Evolutionary conservation across 2,888 invertebrate genomes (phyloP).

Genomic region (Chirona hameri): DNA sequence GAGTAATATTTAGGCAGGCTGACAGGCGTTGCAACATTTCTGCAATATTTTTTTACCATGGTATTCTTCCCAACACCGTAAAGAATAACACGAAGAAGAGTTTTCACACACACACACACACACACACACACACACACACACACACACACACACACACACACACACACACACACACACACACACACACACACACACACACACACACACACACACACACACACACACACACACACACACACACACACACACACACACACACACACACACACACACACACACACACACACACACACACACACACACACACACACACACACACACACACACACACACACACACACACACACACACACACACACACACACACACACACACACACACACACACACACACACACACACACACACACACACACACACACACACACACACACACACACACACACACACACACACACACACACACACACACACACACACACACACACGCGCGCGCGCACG

Average conservation of each 20-base stretch:
- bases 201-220: conserved; percentile 24
- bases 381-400: conserved; percentile 3
- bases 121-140: conserved; percentile 54
- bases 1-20: too few relatives aligned
- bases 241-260: conserved; percentile 6
- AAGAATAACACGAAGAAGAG: too few relatives aligned
- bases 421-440: background rate
- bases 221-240: conserved; percentile 3
- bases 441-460: background rate
- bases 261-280: background rate
- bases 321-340: too few relatives aligned
- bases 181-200: background rate
- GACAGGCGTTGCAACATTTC: too few relatives aligned
- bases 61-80: too few relatives aligned
- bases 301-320: too few relatives aligned
- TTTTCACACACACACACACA: background rate
- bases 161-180: conserved; percentile 32
- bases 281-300: background rate
- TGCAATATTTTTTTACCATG: too few relatives aligned
- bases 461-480: background rate
- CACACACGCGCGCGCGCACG: background rate
- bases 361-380: background rate
- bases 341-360: background rate
- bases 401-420: background rate
- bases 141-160: conserved; percentile 44